These are phyloP conservation scores for Hemicrepidius hirtus DNA, from an alignment of 2,888 invertebrate species.

Conservation along the genomic window DNA sequence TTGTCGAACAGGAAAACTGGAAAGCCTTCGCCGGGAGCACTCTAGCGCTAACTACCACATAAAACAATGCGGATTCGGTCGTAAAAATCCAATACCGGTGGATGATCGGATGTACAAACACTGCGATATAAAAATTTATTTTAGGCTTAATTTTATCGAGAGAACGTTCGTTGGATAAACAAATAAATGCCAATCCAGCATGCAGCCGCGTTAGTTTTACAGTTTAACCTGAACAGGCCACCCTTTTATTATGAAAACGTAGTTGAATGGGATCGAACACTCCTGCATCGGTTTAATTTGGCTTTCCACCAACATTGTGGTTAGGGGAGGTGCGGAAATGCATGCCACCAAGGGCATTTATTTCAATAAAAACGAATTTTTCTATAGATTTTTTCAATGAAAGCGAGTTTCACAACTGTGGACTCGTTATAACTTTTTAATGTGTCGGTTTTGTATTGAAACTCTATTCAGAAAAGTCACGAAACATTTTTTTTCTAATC, in stretches of 20 bases:
- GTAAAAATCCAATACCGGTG: conserved; percentile 61
- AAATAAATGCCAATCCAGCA: conserved; percentile 35
- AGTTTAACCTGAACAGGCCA: conserved; percentile 28
- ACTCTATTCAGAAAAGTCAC: too few relatives aligned
- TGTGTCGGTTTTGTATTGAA: conserved; percentile 2
- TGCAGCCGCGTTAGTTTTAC: conserved; percentile 40
- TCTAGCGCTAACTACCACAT: conserved; percentile 61
- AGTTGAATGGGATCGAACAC: conserved; percentile 21
- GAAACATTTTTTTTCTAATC: too few relatives aligned
- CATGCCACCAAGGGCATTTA: conserved; percentile 32
- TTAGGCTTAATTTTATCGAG: conserved; percentile 57
- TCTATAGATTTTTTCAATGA: conserved; percentile 27
- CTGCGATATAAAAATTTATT: conserved; percentile 57
- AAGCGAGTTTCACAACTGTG: background rate
- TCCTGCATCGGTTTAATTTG: conserved; percentile 35
- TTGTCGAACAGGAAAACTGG: conserved; percentile 44
- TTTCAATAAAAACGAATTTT: conserved; percentile 32
- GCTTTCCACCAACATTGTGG: conserved; percentile 27
- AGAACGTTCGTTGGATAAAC: conserved; percentile 43
- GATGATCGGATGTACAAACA: conserved; percentile 62
- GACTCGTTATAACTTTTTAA: conserved; percentile 23
- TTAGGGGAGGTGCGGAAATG: conserved; percentile 40
- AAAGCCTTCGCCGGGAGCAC: conserved; percentile 54
- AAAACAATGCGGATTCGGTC: conserved; percentile 63
- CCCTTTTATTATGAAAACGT: conserved; percentile 21